Evolutionary conservation across 2,113 vertebrate genomes (phyloP).

Genomic region (Hystrix brachyura): DNA sequence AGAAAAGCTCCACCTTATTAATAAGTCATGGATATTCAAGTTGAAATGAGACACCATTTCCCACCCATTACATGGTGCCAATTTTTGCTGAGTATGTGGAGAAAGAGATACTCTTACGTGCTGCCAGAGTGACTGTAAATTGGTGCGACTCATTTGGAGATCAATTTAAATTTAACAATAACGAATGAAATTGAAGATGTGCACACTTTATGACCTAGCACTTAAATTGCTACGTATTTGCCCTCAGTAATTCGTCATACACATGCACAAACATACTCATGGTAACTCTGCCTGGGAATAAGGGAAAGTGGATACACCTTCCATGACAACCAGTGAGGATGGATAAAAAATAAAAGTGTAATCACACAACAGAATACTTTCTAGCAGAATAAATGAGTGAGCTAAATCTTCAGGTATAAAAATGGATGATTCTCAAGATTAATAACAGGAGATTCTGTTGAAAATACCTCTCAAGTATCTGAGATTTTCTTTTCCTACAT

Average conservation of each 20-base stretch:
- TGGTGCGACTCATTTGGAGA: background rate
- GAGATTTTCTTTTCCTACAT: background rate
- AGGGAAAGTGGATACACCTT: background rate
- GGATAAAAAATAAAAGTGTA: background rate
- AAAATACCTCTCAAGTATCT: background rate
- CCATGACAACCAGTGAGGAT: background rate
- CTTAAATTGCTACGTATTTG: background rate
- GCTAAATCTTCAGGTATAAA: background rate
- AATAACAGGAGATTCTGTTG: background rate
- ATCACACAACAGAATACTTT: background rate
- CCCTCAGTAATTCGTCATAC: background rate
- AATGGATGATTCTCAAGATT: background rate
- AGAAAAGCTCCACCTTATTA: slow-evolving; percentile 35
- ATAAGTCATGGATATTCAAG: slow-evolving; percentile 56
- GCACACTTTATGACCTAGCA: background rate
- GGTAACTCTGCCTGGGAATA: background rate
- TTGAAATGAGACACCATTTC: slow-evolving; percentile 5
- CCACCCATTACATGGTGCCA: background rate
- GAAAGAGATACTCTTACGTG: background rate
- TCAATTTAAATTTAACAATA: slow-evolving; percentile 54
- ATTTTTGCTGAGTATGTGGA: slow-evolving; percentile 25
- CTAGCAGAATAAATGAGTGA: background rate
- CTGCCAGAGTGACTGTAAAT: slow-evolving; percentile 52
- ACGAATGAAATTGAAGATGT: background rate
- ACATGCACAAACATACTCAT: background rate